Conservation (phyloP, 2,888 invertebrate genomes). For the Micropterix aruncella region DNA sequence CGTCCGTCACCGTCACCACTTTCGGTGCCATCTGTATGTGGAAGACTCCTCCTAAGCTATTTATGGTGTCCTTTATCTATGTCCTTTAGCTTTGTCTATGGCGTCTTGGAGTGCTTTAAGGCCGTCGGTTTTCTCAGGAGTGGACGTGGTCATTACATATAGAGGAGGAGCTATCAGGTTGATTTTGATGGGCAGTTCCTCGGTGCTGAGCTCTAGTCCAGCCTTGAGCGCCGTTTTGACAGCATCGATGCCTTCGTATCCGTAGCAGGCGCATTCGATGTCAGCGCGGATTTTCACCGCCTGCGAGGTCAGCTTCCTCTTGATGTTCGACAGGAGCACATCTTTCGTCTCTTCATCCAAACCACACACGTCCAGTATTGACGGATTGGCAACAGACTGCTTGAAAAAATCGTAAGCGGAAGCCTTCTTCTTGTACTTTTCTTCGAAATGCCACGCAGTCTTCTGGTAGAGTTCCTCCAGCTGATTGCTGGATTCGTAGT, state of each 20-base stretch:
- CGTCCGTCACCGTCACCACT: constrained; percentile 96
- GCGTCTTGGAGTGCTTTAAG: constrained; percentile 80
- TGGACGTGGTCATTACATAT: constrained; percentile 96
- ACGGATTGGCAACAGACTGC: constrained; percentile 94
- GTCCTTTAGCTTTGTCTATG: constrained; percentile 71
- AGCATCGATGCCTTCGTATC: constrained; percentile 98
- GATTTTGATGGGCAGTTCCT: constrained; percentile 93
- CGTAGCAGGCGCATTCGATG: constrained; percentile 88
- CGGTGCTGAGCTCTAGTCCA: constrained; percentile 82
- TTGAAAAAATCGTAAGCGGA: constrained; percentile 97
- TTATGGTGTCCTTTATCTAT: constrained; percentile 78
- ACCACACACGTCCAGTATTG: constrained; percentile 89
- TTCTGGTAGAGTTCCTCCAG: constrained; percentile 89
- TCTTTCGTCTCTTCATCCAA: constrained; percentile 86
- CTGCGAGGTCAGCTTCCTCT: constrained; percentile 91
- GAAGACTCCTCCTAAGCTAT: constrained; percentile 77
- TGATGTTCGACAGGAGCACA: constrained; percentile 86
- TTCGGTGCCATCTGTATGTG: constrained; percentile 94
- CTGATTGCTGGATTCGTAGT: constrained; percentile 83
- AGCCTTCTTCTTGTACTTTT: constrained; percentile 90
- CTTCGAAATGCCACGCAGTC: constrained; percentile 98
- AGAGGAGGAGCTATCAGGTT: constrained; percentile 97
- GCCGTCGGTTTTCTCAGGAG: constrained; percentile 91
- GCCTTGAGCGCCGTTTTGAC: constrained; percentile 85
- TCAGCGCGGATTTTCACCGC: constrained; percentile 91